Percentiles rank a stretch among this genome's conserved stretches.
Evolutionary conservation across 2,888 invertebrate species (phyloP).

Genomic region (Stictocephala bisonia): DNA sequence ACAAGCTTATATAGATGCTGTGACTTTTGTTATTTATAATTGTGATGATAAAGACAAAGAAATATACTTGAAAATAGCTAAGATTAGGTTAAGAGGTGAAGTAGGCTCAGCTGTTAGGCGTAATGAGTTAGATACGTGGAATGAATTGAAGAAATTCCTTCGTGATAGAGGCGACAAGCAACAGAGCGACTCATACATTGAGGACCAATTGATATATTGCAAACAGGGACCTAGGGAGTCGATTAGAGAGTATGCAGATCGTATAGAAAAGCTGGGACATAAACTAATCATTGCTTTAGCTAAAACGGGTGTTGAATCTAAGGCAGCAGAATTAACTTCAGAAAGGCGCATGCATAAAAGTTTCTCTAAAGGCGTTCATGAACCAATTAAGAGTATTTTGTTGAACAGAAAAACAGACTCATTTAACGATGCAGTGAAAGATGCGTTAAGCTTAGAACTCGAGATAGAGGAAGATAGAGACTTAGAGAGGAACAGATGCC

Average conservation of each 20-base stretch:
- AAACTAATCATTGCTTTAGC: not conserved
- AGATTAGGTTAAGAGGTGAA: constrained; percentile 15
- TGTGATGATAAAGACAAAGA: not conserved
- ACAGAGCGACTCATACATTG: constrained; percentile 15
- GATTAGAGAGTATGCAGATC: constrained; percentile 2
- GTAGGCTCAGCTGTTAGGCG: constrained; percentile 18
- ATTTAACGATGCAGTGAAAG: constrained; percentile 20
- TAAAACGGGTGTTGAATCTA: not conserved
- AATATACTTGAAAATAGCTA: constrained; percentile 3
- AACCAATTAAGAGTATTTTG: not conserved
- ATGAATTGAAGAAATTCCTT: not conserved
- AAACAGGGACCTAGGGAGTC: not conserved
- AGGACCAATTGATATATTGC: constrained; percentile 1
- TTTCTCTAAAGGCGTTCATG: not conserved
- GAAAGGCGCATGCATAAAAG: constrained; percentile 14
- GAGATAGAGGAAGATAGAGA: not conserved
- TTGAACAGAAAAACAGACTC: not conserved
- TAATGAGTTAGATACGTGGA: not conserved
- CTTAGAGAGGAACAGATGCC: not conserved
- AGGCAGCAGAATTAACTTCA: not conserved
- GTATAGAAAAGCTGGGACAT: constrained; percentile 9
- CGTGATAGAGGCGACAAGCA: constrained; percentile 2
- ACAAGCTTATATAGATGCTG: constrained; percentile 10
- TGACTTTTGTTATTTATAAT: constrained; percentile 6
- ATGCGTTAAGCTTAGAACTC: constrained; percentile 1